Percentiles rank a stretch among this genome's conserved stretches.
Evolutionary conservation across 2,888 invertebrate species (phyloP).

Genomic region (Argyresthia goedartella): DNA sequence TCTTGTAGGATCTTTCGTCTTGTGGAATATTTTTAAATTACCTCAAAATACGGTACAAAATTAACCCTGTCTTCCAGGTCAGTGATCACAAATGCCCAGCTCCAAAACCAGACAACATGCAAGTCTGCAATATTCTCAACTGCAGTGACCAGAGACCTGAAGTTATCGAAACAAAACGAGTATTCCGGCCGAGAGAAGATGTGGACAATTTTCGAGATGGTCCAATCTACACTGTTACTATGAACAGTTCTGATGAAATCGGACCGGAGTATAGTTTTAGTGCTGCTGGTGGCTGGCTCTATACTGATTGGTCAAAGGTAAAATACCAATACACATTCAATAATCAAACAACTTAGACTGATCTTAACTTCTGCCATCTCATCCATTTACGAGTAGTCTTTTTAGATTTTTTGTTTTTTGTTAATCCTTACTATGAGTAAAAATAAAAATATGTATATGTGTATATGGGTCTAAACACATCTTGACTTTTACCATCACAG

Average conservation of each 20-base stretch:
- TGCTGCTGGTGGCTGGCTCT: conserved; percentile 63
- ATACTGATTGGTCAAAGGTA: conserved; percentile 72
- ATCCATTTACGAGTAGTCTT: too few species aligned
- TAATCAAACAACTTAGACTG: too few species aligned
- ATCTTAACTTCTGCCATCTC: too few species aligned
- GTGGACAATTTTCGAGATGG: conserved; percentile 46
- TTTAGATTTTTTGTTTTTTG: too few species aligned
- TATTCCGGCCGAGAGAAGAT: conserved; percentile 22
- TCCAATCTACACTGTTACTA: conserved; percentile 47
- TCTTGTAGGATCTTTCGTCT: too few species aligned
- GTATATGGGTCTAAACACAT: too few species aligned
- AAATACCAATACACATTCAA: conserved; percentile 8
- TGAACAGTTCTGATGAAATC: conserved; percentile 44
- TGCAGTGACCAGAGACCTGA: conserved; percentile 22
- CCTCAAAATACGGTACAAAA: background rate
- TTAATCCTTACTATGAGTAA: too few species aligned
- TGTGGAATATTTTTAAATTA: too few species aligned
- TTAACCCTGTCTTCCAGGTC: conserved; percentile 25
- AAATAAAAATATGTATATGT: too few species aligned
- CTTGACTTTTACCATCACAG: too few species aligned
- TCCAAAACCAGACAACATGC: conserved; percentile 38
- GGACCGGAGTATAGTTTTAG: conserved; percentile 54
- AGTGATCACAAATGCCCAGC: conserved; percentile 50
- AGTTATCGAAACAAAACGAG: background rate
- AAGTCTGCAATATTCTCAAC: conserved; percentile 43